phyloP scores from a whole-genome alignment of 2,113 vertebrate genomes.

The Onychorhynchus coronatus region DNA sequence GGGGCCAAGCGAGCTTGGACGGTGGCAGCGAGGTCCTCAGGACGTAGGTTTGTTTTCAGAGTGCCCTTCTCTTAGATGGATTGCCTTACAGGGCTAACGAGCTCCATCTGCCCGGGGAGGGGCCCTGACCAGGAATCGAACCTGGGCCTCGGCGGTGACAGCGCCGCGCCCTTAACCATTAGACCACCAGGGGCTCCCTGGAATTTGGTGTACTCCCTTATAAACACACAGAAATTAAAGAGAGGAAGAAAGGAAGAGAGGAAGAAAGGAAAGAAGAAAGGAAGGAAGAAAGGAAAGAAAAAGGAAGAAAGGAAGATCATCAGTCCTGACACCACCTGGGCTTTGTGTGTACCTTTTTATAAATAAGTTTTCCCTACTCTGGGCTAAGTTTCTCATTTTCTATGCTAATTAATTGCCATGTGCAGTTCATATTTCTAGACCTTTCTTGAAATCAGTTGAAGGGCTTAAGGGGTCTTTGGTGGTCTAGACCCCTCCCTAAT shows the following conservation, averaged over 20 bases:
- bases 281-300: background rate
- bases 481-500: rapidly evolving
- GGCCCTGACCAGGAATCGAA: no score
- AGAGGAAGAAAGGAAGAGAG: background rate
- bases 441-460: background rate
- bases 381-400: background rate
- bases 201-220: background rate
- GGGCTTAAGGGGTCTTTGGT: background rate
- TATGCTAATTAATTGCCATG: background rate
- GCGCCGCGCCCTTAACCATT: no score
- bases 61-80: no score
- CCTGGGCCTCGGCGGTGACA: no score
- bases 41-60: no score
- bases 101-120: no score
- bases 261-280: no score
- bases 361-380: background rate
- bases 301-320: background rate
- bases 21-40: no score
- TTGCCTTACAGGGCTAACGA: no score
- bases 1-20: no score
- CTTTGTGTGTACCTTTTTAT: background rate
- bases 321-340: no score
- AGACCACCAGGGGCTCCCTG: no score
- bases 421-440: background rate
- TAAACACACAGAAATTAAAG: background rate